Conservation (phyloP, 2,113 vertebrate species). For the Motacilla alba region DNA sequence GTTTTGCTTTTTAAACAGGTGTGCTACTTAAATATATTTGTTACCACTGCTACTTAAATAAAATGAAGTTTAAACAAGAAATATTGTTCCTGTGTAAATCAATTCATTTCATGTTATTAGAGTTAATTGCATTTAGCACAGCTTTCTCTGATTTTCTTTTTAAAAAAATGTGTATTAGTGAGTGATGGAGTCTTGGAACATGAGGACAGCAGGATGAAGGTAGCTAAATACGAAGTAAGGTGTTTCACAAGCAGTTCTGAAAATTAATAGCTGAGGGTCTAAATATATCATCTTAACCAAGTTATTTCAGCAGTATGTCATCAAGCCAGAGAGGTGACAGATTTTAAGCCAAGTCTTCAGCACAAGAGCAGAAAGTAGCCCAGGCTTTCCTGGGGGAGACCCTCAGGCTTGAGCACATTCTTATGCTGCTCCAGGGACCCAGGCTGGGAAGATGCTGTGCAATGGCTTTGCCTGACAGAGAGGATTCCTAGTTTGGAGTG, state of each 20-base stretch:
- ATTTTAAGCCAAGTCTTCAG: background rate
- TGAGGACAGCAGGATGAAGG: background rate
- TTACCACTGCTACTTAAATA: background rate
- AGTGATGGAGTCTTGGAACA: background rate
- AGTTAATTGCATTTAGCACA: background rate
- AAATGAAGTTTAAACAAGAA: background rate
- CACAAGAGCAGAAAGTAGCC: background rate
- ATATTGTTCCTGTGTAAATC: background rate
- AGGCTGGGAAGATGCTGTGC: background rate
- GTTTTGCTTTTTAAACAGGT: background rate
- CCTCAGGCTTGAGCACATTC: background rate
- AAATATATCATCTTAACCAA: accelerated
- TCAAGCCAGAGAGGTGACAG: background rate
- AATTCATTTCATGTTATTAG: background rate
- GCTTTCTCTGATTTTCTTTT: background rate
- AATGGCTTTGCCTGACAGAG: background rate
- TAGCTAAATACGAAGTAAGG: background rate
- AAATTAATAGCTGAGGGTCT: background rate
- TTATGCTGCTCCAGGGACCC: background rate
- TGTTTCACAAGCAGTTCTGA: background rate
- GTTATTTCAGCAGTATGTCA: background rate
- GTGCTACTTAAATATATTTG: background rate
- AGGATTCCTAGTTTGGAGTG: background rate
- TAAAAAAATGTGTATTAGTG: background rate
- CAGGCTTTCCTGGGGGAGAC: background rate